phyloP scores from a whole-genome alignment of 2,113 vertebrate species.

The Bolborhynchus lineola region DNA sequence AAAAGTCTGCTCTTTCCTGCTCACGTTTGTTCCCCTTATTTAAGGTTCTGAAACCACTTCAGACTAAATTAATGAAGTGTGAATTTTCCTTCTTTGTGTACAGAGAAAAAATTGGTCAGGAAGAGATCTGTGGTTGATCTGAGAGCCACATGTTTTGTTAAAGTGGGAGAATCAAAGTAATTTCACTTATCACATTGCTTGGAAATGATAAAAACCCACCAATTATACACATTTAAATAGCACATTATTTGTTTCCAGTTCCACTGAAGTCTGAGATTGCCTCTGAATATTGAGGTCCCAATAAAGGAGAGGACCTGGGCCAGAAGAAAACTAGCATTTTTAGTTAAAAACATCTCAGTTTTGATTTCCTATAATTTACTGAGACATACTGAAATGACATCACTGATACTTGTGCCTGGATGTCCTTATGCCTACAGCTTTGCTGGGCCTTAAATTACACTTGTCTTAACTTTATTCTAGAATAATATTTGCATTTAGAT shows the following conservation, averaged over 20 bases:
- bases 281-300: not conserved
- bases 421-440: not conserved
- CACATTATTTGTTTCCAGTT: not conserved
- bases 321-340: not conserved
- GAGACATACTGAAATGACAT: not conserved
- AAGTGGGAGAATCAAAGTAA: not conserved
- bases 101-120: not conserved
- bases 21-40: not conserved
- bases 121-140: not conserved
- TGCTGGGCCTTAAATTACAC: not conserved
- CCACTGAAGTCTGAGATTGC: not conserved
- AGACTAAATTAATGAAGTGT: not conserved
- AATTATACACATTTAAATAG: not conserved
- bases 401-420: not conserved
- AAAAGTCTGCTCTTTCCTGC: not conserved
- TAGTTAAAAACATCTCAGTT: rapidly evolving
- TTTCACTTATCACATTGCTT: not conserved
- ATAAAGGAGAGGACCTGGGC: not conserved
- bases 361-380: not conserved
- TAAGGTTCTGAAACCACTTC: not conserved
- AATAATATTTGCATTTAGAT: not conserved
- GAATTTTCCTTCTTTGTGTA: not conserved
- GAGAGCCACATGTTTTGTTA: not conserved
- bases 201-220: not conserved
- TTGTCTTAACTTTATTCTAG: not conserved